These are phyloP conservation scores for Syngnathus typhle DNA, from an alignment of 2,113 vertebrate species.

Conservation along the genomic window DNA sequence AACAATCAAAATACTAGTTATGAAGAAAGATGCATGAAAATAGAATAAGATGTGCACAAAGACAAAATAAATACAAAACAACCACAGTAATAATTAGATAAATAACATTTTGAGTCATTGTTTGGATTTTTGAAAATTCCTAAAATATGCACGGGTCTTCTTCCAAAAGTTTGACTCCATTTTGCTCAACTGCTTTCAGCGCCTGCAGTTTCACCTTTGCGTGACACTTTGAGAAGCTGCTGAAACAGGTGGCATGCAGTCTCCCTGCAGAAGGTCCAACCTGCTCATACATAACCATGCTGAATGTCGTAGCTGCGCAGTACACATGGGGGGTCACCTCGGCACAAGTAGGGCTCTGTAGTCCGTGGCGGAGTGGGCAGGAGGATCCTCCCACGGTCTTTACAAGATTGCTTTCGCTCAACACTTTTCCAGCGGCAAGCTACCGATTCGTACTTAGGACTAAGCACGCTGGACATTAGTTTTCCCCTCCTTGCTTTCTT, in stretches of 20 bases:
- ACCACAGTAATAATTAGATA: too few species aligned
- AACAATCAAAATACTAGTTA: neutral
- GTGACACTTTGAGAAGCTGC: conserved; percentile 27
- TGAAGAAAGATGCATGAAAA: neutral
- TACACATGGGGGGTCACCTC: conserved; percentile 66
- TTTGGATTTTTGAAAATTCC: neutral
- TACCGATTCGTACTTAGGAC: conserved; percentile 61
- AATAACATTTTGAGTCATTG: neutral
- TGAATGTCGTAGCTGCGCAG: conserved; percentile 43
- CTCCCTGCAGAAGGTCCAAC: conserved; percentile 42
- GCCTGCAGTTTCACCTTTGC: conserved; percentile 29
- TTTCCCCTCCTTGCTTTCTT: conserved; percentile 37
- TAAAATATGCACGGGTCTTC: conserved; percentile 11
- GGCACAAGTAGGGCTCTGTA: conserved; percentile 51
- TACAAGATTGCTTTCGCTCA: conserved; percentile 46
- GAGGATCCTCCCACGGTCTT: conserved; percentile 34
- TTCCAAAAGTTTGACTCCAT: conserved; percentile 29
- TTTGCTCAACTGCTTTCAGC: conserved; percentile 2
- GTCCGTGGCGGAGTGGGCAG: conserved; percentile 51
- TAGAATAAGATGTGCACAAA: neutral
- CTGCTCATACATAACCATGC: conserved; percentile 67
- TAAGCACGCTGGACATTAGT: conserved; percentile 41
- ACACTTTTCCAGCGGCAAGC: conserved; percentile 49
- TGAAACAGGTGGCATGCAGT: conserved; percentile 54
- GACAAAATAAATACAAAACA: neutral